These are phyloP conservation scores for Sigmodon hispidus DNA, from an alignment of 2,113 vertebrate genomes.

Conservation along the genomic window DNA sequence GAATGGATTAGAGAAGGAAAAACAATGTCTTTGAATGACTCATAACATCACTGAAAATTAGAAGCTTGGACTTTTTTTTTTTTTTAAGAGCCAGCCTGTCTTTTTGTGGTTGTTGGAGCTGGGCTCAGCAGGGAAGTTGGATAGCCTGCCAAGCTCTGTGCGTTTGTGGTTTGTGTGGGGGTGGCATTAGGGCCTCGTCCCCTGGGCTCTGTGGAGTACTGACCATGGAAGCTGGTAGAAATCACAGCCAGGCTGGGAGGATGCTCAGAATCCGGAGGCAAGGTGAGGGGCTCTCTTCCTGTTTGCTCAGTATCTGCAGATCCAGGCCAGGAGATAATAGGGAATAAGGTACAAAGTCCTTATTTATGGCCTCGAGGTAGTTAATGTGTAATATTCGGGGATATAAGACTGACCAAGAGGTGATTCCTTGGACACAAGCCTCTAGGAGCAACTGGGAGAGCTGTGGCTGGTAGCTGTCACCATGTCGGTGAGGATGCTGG, in stretches of 20 bases:
- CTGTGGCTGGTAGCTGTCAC: not conserved
- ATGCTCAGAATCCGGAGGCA: not conserved
- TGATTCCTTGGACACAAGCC: not conserved
- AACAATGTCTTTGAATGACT: not conserved
- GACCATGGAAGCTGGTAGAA: not conserved
- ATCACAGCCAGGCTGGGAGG: not conserved
- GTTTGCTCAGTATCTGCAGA: not conserved
- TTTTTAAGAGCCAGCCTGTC: not conserved
- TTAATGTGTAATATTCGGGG: conserved; percentile 65
- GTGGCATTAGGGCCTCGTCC: not conserved
- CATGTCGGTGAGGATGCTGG: conserved; percentile 56
- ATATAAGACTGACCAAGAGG: not conserved
- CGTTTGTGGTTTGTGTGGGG: not conserved
- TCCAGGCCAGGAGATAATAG: rapidly evolving
- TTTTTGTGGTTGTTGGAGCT: not conserved
- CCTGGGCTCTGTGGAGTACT: not conserved
- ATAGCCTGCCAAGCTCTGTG: not conserved
- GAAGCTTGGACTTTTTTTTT: not conserved
- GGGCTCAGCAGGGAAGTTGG: not conserved
- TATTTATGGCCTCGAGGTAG: conserved; percentile 12
- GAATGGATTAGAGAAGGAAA: not conserved
- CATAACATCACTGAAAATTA: not conserved
- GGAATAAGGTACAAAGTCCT: conserved; percentile 48
- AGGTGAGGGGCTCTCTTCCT: not conserved
- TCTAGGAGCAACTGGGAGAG: not conserved